Conservation (phyloP, 2,888 invertebrate genomes). For the Drosophila pseudotalamancana region DNA sequence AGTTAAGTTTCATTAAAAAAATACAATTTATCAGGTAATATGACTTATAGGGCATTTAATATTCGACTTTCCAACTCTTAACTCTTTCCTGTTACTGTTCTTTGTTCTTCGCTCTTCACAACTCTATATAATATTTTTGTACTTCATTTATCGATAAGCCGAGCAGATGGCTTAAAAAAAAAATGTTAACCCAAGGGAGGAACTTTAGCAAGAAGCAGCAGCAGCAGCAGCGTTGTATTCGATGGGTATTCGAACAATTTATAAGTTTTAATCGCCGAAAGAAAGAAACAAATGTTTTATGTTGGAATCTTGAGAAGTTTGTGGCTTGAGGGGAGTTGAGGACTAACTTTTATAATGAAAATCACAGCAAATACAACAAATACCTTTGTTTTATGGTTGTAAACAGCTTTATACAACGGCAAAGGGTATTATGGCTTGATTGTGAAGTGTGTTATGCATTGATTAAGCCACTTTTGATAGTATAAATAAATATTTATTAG, state of each 20-base stretch:
- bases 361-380: too few relatives aligned
- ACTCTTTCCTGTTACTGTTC: not conserved
- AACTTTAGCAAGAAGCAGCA: conserved; percentile 4
- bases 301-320: not conserved
- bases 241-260: conserved; percentile 6
- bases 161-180: not conserved
- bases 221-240: conserved; percentile 1
- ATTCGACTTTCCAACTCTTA: not conserved
- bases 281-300: conserved; percentile 1
- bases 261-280: conserved; percentile 12
- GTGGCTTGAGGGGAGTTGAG: not conserved
- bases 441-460: not conserved
- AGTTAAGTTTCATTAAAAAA: too few relatives aligned
- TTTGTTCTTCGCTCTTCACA: not conserved
- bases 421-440: not conserved
- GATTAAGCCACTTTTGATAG: not conserved
- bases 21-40: not conserved
- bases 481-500: too few relatives aligned
- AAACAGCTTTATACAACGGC: not conserved
- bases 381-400: not conserved
- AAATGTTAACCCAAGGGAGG: not conserved
- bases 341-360: not conserved
- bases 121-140: not conserved
- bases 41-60: not conserved
- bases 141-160: conserved; percentile 6